Percentiles rank a stretch among this genome's conserved stretches.
Evolutionary conservation across 2,888 invertebrate species (phyloP).

Genomic region (Lysandra bellargus): DNA sequence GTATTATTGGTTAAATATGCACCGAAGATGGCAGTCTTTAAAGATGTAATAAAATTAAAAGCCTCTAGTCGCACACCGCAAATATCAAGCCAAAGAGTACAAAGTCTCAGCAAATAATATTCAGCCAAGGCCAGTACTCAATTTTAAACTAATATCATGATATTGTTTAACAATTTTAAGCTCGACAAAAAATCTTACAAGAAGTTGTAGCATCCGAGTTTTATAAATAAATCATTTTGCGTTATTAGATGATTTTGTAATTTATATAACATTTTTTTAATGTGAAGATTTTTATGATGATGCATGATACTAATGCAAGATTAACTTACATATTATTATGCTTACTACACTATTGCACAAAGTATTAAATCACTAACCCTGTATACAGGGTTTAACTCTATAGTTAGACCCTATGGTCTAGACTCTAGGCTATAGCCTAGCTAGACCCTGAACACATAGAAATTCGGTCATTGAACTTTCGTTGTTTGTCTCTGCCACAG

Average conservation of each 20-base stretch:
- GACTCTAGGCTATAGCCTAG: too few relatives aligned
- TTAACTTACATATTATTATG: too few relatives aligned
- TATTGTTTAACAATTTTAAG: neutral
- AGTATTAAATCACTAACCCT: too few relatives aligned
- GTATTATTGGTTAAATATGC: neutral
- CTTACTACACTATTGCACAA: too few relatives aligned
- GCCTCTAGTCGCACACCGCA: neutral
- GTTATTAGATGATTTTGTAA: neutral
- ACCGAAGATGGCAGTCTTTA: neutral
- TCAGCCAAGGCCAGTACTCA: constrained; percentile 1
- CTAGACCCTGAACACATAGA: too few relatives aligned
- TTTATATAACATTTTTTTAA: neutral
- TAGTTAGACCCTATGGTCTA: too few relatives aligned
- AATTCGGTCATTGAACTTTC: too few relatives aligned
- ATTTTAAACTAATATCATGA: neutral
- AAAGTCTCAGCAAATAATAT: constrained; percentile 11
- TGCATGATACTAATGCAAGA: too few relatives aligned
- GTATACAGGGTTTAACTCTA: too few relatives aligned
- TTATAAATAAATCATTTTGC: neutral
- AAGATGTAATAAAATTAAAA: neutral
- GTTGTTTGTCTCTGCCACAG: neutral
- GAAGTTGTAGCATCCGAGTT: neutral
- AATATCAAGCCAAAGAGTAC: neutral
- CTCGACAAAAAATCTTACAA: neutral
- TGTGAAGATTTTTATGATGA: too few relatives aligned